Conservation (phyloP, 2,797 vertebrate species). For the Neomorphus geoffroyi region DNA sequence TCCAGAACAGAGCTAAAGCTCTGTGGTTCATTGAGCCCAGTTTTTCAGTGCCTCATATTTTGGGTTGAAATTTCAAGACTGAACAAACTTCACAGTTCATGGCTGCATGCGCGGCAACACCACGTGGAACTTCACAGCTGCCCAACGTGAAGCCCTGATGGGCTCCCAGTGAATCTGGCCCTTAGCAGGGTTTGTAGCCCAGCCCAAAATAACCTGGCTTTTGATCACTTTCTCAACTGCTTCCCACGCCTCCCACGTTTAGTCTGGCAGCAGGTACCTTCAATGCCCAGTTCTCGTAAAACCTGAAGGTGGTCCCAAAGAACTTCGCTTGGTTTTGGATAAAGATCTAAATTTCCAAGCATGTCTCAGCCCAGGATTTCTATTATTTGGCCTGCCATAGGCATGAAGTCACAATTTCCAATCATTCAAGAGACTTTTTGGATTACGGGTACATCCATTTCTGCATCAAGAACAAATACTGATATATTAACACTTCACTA, state of each 20-base stretch:
- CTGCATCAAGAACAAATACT: not conserved
- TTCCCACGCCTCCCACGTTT: not conserved
- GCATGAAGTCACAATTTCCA: not conserved
- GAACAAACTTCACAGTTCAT: not conserved
- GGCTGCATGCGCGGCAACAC: not conserved
- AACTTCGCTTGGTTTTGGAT: not conserved
- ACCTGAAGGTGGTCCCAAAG: not conserved
- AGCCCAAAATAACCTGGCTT: not conserved
- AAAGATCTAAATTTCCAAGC: not conserved
- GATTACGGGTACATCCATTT: not conserved
- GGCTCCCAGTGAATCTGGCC: not conserved
- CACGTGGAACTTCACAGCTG: not conserved
- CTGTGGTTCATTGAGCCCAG: accelerated
- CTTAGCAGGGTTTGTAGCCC: not conserved
- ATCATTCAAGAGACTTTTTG: not conserved
- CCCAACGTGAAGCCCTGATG: accelerated
- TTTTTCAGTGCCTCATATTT: not conserved
- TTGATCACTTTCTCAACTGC: not conserved
- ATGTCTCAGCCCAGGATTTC: not conserved
- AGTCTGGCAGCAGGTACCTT: not conserved
- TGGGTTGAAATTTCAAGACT: not conserved
- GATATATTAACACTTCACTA: not conserved
- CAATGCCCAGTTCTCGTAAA: not conserved
- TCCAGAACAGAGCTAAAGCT: not conserved
- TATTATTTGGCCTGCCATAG: not conserved